Conservation (phyloP, 2,797 vertebrate genomes). For the Chrysolophus pictus region DNA sequence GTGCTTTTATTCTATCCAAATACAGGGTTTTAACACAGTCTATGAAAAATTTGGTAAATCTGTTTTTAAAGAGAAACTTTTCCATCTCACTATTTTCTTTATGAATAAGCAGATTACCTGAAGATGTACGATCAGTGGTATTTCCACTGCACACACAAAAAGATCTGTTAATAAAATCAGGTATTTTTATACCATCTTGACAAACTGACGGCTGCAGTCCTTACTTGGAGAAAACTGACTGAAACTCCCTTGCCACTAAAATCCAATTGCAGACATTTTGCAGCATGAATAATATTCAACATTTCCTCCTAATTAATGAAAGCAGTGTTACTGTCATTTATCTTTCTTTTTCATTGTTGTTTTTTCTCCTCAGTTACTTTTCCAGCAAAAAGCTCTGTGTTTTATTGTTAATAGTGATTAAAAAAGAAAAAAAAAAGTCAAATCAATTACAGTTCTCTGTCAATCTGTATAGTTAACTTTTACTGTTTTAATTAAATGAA, state of each 20-base stretch:
- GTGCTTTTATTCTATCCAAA: background rate
- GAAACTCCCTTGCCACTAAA: slow-evolving; percentile 8
- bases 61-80: background rate
- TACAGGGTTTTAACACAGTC: background rate
- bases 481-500: slow-evolving; percentile 84
- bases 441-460: slow-evolving; percentile 76
- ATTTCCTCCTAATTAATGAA: slow-evolving; percentile 59
- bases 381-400: slow-evolving; percentile 38
- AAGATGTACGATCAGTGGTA: background rate
- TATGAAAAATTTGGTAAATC: background rate
- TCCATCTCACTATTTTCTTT: background rate
- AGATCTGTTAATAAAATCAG: slow-evolving; percentile 8
- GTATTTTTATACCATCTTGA: slow-evolving; percentile 16
- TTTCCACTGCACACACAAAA: background rate
- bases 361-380: slow-evolving; percentile 46
- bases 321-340: slow-evolving; percentile 28
- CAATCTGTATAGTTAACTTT: slow-evolving; percentile 76
- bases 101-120: background rate
- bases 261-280: slow-evolving; percentile 31
- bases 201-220: background rate
- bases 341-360: slow-evolving; percentile 67
- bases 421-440: slow-evolving; percentile 37
- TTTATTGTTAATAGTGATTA: slow-evolving; percentile 71
- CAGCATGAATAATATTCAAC: slow-evolving; percentile 58
- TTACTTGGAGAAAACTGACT: background rate